These are phyloP conservation scores for Spinus pinus DNA, from an alignment of 2,797 vertebrate species.

Conservation along the genomic window DNA sequence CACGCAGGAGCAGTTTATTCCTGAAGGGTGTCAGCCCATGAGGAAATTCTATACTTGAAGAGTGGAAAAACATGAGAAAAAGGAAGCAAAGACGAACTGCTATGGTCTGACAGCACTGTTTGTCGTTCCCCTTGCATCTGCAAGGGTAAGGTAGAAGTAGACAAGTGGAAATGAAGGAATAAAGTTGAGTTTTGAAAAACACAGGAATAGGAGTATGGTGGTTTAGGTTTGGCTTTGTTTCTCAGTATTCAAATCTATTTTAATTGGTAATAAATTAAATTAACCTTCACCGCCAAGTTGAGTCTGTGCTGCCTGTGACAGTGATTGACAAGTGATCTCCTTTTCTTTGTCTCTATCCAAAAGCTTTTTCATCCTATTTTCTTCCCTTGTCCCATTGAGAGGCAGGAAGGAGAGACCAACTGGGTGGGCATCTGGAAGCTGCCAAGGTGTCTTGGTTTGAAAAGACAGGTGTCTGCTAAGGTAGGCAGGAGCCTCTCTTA, in stretches of 20 bases:
- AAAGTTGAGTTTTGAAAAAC: background rate
- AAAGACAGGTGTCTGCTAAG: background rate
- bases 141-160: background rate
- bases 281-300: accelerated
- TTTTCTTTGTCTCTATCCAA: background rate
- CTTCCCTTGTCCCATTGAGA: background rate
- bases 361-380: background rate
- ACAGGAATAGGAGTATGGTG: accelerated
- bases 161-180: background rate
- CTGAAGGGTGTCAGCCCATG: background rate
- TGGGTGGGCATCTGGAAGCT: background rate
- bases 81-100: background rate
- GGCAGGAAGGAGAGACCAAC: background rate
- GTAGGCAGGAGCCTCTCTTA: background rate
- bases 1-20: background rate
- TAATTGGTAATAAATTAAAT: background rate
- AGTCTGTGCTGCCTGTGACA: background rate
- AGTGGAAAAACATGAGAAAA: background rate
- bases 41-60: background rate
- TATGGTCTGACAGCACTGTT: background rate
- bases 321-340: background rate
- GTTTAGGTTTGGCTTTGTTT: background rate
- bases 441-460: background rate
- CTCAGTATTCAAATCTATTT: background rate
- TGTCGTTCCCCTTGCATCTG: accelerated